These are phyloP conservation scores for Sphaerodactylus townsendi DNA, from an alignment of 2,113 vertebrate genomes.

Conservation along the genomic window DNA sequence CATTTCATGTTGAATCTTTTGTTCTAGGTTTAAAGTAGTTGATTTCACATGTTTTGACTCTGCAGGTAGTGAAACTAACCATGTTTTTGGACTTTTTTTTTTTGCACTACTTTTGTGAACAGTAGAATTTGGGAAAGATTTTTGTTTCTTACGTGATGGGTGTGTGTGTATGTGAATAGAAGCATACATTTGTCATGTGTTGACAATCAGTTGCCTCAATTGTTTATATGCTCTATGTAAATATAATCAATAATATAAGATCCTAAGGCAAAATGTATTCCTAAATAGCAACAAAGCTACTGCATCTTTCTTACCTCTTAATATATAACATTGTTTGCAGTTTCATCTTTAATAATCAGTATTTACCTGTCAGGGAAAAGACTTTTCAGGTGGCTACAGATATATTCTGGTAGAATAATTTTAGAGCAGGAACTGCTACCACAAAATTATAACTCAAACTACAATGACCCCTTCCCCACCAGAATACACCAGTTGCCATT, in stretches of 20 bases:
- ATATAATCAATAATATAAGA: conserved; percentile 63
- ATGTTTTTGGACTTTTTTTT: conserved; percentile 57
- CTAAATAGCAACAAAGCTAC: conserved; percentile 61
- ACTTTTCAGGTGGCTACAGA: conserved; percentile 53
- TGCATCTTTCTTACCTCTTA: conserved; percentile 51
- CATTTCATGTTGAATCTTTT: conserved; percentile 50
- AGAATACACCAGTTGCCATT: conserved; percentile 44
- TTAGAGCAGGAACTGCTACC: conserved; percentile 60
- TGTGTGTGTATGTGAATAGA: conserved; percentile 65
- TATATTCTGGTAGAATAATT: conserved; percentile 55
- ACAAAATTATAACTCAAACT: conserved; percentile 58
- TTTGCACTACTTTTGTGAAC: conserved; percentile 72
- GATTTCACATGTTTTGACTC: conserved; percentile 50
- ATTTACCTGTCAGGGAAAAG: conserved; percentile 60
- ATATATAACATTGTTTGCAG: conserved; percentile 46
- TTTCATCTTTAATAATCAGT: conserved; percentile 54
- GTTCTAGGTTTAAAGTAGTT: conserved; percentile 59
- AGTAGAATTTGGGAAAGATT: conserved; percentile 67
- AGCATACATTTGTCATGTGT: conserved; percentile 68
- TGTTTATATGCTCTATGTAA: conserved; percentile 70
- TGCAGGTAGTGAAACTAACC: conserved; percentile 55
- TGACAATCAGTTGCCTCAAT: conserved; percentile 70
- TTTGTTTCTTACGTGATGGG: conserved; percentile 60
- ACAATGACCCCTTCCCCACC: conserved; percentile 51
- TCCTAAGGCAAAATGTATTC: conserved; percentile 49